Percentiles rank a stretch among this genome's conserved stretches.
Conservation (phyloP, 2,113 vertebrate species). For the Megaceryle maxima region DNA sequence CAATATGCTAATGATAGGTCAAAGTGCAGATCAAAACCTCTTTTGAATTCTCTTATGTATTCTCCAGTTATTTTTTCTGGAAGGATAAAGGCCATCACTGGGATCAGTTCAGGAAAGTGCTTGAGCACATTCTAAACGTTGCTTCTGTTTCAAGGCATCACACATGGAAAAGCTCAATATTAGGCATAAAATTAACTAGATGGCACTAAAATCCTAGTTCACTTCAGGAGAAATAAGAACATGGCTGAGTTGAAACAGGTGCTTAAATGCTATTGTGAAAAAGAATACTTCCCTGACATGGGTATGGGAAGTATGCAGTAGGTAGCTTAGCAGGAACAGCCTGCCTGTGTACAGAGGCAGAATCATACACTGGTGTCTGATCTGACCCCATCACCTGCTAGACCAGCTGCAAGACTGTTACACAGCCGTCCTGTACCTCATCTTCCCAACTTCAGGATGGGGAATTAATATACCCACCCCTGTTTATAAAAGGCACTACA, state of each 20-base stretch:
- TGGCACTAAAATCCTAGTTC: not conserved
- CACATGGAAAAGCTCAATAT: slow-evolving; percentile 3
- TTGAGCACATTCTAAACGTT: not conserved
- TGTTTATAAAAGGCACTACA: not conserved
- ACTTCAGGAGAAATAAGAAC: not conserved
- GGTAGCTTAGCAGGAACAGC: not conserved
- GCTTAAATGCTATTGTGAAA: not conserved
- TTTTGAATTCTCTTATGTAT: not conserved
- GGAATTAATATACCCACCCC: not conserved
- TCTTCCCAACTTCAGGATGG: not conserved
- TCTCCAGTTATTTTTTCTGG: slow-evolving; percentile 17
- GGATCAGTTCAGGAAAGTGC: not conserved
- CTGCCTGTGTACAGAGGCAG: not conserved
- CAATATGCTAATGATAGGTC: not conserved
- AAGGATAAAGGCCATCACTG: not conserved
- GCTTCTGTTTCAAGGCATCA: not conserved
- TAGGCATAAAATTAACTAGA: slow-evolving; percentile 21
- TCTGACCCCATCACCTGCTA: not conserved
- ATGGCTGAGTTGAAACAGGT: slow-evolving; percentile 19
- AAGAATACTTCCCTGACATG: not conserved
- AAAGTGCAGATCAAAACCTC: not conserved
- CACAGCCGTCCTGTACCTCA: not conserved
- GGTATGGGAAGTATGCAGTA: not conserved
- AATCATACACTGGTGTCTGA: not conserved
- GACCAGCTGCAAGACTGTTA: not conserved